These are phyloP conservation scores for Drosophila elegans DNA, from an alignment of 1,140 invertebrate species.

Conservation along the genomic window DNA sequence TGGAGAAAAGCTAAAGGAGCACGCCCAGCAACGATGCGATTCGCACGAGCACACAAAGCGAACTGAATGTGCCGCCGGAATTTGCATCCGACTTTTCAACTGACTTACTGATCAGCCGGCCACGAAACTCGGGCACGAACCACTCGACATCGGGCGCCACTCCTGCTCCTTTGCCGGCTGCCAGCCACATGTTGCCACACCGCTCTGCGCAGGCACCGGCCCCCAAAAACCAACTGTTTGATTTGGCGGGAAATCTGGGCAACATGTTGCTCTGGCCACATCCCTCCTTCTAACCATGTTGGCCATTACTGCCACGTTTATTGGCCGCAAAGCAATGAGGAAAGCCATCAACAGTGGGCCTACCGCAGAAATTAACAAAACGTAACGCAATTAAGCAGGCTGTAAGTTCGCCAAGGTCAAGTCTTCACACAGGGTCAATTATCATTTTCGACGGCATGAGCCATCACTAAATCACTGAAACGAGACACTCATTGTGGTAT, in stretches of 20 bases:
- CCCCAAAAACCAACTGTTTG: constrained; percentile 18
- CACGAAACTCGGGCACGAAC: constrained; percentile 33
- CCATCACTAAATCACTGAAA: constrained; percentile 39
- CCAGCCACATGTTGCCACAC: constrained; percentile 36
- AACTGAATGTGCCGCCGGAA: constrained; percentile 50
- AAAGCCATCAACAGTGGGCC: constrained; percentile 34
- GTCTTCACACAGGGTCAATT: constrained; percentile 46
- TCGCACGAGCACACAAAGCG: constrained; percentile 62
- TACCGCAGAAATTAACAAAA: constrained; percentile 61
- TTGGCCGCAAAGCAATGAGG: constrained; percentile 35
- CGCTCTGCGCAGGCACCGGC: constrained; percentile 59
- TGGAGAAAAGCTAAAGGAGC: constrained; percentile 14
- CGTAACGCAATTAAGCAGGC: constrained; percentile 67
- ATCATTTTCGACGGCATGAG: constrained; percentile 42
- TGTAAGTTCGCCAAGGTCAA: constrained; percentile 64
- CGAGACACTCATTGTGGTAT: neutral
- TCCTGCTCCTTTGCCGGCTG: constrained; percentile 9
- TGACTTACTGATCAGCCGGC: constrained; percentile 66
- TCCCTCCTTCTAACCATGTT: neutral
- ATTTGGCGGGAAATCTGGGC: constrained; percentile 68
- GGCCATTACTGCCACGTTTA: constrained; percentile 15
- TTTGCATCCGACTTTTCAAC: constrained; percentile 20
- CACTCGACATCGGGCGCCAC: constrained; percentile 27
- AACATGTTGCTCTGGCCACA: constrained; percentile 52
- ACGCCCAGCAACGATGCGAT: constrained; percentile 52